phyloP scores from a whole-genome alignment of 2,113 vertebrate species.

The Prunella himalayana region DNA sequence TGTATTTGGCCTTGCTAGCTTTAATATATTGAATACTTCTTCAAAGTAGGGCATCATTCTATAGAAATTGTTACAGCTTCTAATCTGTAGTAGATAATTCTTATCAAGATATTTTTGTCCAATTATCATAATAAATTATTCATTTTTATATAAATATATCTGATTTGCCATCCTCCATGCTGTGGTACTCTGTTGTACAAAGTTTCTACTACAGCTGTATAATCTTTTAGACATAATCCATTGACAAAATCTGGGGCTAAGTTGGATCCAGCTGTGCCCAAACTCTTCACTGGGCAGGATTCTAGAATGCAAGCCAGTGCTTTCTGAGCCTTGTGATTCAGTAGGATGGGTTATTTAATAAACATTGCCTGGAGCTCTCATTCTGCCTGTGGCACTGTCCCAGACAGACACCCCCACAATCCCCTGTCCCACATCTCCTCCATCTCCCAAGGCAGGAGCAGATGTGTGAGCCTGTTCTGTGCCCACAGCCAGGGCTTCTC shows the following conservation, averaged over 20 bases:
- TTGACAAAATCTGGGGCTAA: not conserved
- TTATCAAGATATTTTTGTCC: not conserved
- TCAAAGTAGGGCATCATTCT: not conserved
- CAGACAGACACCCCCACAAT: not conserved
- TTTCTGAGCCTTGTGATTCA: not conserved
- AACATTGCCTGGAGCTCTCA: not conserved
- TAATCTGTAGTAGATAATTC: not conserved
- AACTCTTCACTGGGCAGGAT: not conserved
- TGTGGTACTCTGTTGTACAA: too few relatives aligned
- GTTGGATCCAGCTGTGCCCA: not conserved
- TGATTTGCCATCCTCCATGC: not conserved
- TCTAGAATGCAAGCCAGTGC: not conserved
- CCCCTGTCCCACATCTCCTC: too few relatives aligned
- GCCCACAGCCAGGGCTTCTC: not conserved
- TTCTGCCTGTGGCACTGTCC: not conserved
- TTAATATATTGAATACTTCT: not conserved
- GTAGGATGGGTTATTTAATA: not conserved
- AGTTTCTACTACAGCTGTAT: not conserved
- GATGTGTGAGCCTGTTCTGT: not conserved
- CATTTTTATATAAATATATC: not conserved
- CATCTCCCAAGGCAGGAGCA: not conserved
- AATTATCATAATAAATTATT: not conserved
- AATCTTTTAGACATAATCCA: not conserved
- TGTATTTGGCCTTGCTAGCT: not conserved
- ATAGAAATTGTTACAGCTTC: not conserved